A percentile compares a stretch with the other conserved stretches of the same genome.
Conservation (phyloP, 2,888 invertebrate genomes). For the Ennomos fuscantarius region DNA sequence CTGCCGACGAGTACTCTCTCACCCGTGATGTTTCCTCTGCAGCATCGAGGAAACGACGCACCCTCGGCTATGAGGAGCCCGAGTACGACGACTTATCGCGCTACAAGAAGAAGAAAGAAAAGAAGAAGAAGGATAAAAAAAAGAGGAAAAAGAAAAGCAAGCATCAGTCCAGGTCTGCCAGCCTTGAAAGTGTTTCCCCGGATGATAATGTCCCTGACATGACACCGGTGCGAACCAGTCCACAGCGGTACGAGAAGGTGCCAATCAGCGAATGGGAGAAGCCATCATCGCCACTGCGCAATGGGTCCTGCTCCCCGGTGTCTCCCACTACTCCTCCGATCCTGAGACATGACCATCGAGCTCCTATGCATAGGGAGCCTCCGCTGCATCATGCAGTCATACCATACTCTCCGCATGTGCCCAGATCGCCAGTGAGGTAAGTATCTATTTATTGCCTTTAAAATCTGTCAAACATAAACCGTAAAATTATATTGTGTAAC, state of each 20-base stretch:
- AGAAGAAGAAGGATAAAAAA: constrained; percentile 90
- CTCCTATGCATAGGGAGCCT: constrained; percentile 46
- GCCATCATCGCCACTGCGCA: constrained; percentile 82
- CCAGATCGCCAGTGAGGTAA: constrained; percentile 68
- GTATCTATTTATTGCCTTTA: constrained; percentile 17
- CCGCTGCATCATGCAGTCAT: constrained; percentile 57
- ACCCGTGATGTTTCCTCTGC: constrained; percentile 72
- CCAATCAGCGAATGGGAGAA: constrained; percentile 82
- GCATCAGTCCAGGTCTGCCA: constrained; percentile 88
- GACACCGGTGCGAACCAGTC: constrained; percentile 58
- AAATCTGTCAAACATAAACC: constrained; percentile 1
- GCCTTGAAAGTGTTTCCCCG: constrained; percentile 87
- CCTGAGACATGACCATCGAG: constrained; percentile 52
- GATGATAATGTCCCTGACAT: constrained; percentile 75
- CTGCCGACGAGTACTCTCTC: constrained; percentile 67
- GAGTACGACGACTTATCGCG: constrained; percentile 82
- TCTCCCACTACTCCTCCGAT: constrained; percentile 86
- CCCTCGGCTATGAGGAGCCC: constrained; percentile 67
- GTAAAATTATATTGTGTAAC: neutral
- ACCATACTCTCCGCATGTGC: constrained; percentile 77
- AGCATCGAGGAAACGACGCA: constrained; percentile 67
- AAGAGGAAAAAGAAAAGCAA: constrained; percentile 90
- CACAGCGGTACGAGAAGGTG: constrained; percentile 75
- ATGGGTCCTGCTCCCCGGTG: constrained; percentile 85
- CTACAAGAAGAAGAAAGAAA: constrained; percentile 88